Evolutionary conservation across 2,888 invertebrate species (phyloP).

Genomic region (Coleophora deauratella): DNA sequence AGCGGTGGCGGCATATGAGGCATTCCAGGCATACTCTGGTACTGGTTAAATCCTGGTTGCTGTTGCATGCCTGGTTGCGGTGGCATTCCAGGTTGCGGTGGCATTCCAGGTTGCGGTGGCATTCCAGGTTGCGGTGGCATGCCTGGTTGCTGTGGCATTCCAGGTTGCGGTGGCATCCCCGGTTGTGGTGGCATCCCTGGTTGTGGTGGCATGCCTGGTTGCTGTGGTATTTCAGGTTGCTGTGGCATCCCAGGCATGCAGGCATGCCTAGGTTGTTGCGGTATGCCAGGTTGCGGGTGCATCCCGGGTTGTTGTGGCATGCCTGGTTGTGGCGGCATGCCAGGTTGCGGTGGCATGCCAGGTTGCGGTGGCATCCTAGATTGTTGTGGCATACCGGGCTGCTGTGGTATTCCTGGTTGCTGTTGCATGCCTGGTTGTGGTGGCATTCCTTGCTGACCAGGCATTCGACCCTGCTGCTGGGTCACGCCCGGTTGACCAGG

Average conservation of each 20-base stretch:
- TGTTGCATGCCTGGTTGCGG: slow-evolving; percentile 3
- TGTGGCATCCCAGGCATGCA: slow-evolving; percentile 23
- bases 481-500: slow-evolving; percentile 21
- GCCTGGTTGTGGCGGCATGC: slow-evolving; percentile 15
- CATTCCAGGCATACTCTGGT: slow-evolving; percentile 37
- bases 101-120: slow-evolving; percentile 9
- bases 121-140: slow-evolving; percentile 4
- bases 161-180: slow-evolving; percentile 15
- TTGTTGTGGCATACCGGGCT: slow-evolving; percentile 19
- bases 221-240: slow-evolving; percentile 17
- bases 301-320: slow-evolving; percentile 27
- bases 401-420: slow-evolving; percentile 18
- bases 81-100: slow-evolving; percentile 14
- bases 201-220: slow-evolving; percentile 19
- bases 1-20: slow-evolving; percentile 66
- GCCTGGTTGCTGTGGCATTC: slow-evolving; percentile 17
- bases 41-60: slow-evolving; percentile 20
- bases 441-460: slow-evolving; percentile 15
- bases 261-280: slow-evolving; percentile 17
- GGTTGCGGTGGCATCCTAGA: slow-evolving; percentile 19
- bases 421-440: slow-evolving; percentile 24
- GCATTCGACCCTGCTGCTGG: slow-evolving; percentile 17
- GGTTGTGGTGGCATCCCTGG: slow-evolving; percentile 24
- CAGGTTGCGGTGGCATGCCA: slow-evolving; percentile 18
- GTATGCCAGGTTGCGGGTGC: slow-evolving; percentile 21